phyloP scores from a whole-genome alignment of 2,888 invertebrate species.

The Dolichomitus sp. region DNA sequence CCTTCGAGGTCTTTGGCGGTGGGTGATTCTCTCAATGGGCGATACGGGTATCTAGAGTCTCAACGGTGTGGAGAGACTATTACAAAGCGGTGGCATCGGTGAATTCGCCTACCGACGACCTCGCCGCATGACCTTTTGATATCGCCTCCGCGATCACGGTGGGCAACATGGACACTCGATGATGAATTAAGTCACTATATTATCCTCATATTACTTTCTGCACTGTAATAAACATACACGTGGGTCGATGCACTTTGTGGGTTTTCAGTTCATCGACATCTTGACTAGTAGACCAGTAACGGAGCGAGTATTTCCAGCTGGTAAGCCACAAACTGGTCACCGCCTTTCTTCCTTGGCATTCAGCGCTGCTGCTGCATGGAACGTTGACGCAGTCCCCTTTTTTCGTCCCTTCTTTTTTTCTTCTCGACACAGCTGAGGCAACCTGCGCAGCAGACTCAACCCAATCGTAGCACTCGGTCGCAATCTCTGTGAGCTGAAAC shows the following conservation, averaged over 20 bases:
- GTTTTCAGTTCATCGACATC: constrained; percentile 42
- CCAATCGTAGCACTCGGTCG: constrained; percentile 8
- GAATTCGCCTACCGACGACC: constrained; percentile 26
- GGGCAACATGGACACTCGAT: constrained; percentile 25
- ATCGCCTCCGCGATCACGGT: constrained; percentile 24
- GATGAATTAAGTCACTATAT: background rate
- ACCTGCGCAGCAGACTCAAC: constrained; percentile 24
- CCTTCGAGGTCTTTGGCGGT: constrained; percentile 33
- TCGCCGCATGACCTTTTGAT: constrained; percentile 47
- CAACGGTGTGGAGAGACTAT: constrained; percentile 6
- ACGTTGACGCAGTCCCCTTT: constrained; percentile 7
- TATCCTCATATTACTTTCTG: constrained; percentile 16
- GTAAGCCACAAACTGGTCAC: constrained; percentile 19
- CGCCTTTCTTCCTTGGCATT: constrained; percentile 20
- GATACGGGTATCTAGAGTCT: background rate
- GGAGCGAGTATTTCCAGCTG: constrained; percentile 11
- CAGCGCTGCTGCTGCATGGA: background rate
- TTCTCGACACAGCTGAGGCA: constrained; percentile 1
- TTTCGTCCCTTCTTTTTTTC: constrained; percentile 1
- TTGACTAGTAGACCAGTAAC: background rate
- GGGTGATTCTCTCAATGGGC: constrained; percentile 32
- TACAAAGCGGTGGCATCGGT: constrained; percentile 36
- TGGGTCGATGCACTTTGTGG: background rate
- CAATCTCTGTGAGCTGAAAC: constrained; percentile 72
- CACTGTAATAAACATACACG: constrained; percentile 24